Conservation (phyloP, 2,113 vertebrate genomes). For the Rhipidura dahli region DNA sequence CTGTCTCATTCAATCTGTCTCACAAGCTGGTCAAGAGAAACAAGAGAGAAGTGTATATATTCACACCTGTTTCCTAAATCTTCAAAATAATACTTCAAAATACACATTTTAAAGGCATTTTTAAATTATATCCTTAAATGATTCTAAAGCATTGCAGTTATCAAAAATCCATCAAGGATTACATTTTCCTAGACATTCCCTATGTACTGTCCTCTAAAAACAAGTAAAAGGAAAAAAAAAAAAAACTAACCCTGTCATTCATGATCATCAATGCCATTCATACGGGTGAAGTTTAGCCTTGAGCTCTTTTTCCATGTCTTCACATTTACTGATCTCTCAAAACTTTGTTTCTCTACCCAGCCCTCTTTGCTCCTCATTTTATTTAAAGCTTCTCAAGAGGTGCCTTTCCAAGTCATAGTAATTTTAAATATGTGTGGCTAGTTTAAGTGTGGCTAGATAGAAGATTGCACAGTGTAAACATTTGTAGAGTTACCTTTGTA, state of each 20-base stretch:
- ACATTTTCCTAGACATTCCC: not conserved
- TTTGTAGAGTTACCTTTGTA: not conserved
- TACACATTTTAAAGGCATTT: not conserved
- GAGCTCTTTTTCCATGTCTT: not conserved
- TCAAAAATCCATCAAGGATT: not conserved
- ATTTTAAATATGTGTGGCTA: not conserved
- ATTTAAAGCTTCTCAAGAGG: not conserved
- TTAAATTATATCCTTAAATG: not conserved
- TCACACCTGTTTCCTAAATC: not conserved
- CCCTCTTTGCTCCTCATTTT: not conserved
- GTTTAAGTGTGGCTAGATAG: not conserved
- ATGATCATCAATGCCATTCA: not conserved
- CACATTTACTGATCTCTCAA: not conserved
- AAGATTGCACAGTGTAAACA: not conserved
- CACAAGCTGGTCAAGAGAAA: not conserved
- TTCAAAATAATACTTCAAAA: not conserved
- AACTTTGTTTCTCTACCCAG: not conserved
- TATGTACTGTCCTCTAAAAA: not conserved
- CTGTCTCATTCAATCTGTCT: not conserved
- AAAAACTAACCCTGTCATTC: not conserved
- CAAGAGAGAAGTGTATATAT: not conserved
- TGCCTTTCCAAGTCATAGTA: not conserved
- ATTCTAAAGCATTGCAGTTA: not conserved
- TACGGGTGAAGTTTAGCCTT: not conserved
- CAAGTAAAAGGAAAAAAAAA: not conserved